A percentile compares a stretch with the other conserved stretches of the same genome.
phyloP scores from a whole-genome alignment of 2,113 vertebrate genomes.

The Dicaeum eximium region DNA sequence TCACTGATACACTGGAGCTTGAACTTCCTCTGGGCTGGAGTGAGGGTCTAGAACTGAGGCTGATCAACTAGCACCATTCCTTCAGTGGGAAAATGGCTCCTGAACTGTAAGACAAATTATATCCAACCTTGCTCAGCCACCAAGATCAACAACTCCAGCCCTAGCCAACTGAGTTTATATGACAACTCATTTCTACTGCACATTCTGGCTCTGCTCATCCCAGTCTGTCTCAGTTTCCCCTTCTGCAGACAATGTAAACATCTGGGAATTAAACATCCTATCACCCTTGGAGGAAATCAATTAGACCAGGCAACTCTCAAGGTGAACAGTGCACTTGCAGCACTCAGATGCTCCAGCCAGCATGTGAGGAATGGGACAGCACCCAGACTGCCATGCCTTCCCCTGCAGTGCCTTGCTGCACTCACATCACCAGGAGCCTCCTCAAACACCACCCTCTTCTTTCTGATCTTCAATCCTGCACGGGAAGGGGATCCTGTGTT shows the following conservation, averaged over 20 bases:
- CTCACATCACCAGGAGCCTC: neutral
- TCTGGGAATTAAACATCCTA: neutral
- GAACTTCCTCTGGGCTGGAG: neutral
- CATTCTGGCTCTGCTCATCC: neutral
- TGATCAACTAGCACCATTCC: neutral
- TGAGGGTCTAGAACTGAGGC: neutral
- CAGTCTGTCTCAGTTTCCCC: neutral
- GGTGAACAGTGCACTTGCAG: neutral
- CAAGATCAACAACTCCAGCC: neutral
- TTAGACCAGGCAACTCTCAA: neutral
- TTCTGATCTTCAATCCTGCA: neutral
- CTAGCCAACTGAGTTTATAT: neutral
- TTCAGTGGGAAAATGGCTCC: neutral
- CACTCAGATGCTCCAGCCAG: neutral
- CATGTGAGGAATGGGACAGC: fast-evolving
- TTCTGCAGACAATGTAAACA: neutral
- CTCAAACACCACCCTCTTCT: neutral
- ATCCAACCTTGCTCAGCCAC: neutral
- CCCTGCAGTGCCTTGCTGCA: neutral
- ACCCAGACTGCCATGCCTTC: neutral
- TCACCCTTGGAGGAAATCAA: neutral
- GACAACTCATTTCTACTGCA: neutral
- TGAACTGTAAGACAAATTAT: neutral
- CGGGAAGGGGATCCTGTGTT: neutral
- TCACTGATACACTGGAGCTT: neutral